Evolutionary conservation across 92 coral and sea anemone species (phyloP), one percentile per base, ranked within the genome.

Genomic region (Muricea muricata): DNA sequence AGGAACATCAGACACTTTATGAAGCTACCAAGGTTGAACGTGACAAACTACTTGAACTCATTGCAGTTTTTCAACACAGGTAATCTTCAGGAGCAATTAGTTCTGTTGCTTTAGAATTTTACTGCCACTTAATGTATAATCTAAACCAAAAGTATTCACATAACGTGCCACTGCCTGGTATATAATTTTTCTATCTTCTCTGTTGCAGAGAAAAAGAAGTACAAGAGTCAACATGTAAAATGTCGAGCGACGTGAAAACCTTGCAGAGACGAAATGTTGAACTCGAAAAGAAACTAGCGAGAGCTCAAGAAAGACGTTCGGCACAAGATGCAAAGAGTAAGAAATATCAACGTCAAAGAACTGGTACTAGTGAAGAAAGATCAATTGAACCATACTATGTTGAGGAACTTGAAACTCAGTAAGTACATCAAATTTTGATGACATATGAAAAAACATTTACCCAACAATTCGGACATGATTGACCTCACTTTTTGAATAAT

Each of bases 21-120:
- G 92, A 92, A 77, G 97, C 97, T 23, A 92, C 93, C 42, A 94
- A 96, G 77, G 97, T 93, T 21, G 99, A 96, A 33, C 91, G 97
- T 29, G 96, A 96, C 75, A 90, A 94, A 17, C 88, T 93, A 35
- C 57, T 93, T 33, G 96, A 96, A 54, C 93, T 96, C 29, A 98
- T 93, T 37, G 80, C 98, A 12, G 73, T 96, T 6, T 83, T 93
- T 14, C 99, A 96, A 57, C 83, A 86, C 83, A 93, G 99, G 99
- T 89, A 81, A 47, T 34, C 3, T 55, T 47, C 54, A 35, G 6
- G 18, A 34, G 3, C 50, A n/a, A n/a, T n/a, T n/a, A n/a, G n/a
- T n/a, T n/a, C n/a, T n/a, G n/a, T n/a, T n/a, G n/a, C n/a, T n/a
- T n/a, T n/a, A n/a, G n/a, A n/a, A n/a, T n/a, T n/a, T n/a, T n/a